phyloP scores from a whole-genome alignment of 2,113 vertebrate species.

The Apodemus speciosus region DNA sequence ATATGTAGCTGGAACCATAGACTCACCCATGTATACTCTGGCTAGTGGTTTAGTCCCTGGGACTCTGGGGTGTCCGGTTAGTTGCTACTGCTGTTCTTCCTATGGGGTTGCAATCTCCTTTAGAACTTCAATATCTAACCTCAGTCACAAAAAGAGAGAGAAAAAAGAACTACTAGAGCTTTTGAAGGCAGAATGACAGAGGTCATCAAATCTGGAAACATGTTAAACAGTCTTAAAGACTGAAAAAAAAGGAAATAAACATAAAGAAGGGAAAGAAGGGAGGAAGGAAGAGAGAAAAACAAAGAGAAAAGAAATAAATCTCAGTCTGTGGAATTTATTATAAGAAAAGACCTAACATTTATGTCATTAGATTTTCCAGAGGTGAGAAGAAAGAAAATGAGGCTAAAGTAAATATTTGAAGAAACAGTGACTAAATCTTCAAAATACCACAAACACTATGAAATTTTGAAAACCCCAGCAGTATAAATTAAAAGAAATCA shows the following conservation, averaged over 20 bases:
- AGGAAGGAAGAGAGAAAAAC: too few species aligned
- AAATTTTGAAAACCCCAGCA: background rate
- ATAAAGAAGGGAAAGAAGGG: background rate
- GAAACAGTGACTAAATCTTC: background rate
- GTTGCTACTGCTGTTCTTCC: too few species aligned
- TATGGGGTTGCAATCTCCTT: too few species aligned
- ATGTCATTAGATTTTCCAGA: background rate
- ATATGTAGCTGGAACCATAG: too few species aligned
- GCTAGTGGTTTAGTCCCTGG: too few species aligned
- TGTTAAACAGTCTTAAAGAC: background rate
- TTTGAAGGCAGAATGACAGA: background rate
- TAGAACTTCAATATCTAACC: background rate
- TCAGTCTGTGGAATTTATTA: background rate
- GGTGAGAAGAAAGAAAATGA: background rate
- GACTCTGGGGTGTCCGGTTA: too few species aligned
- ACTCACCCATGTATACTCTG: too few species aligned
- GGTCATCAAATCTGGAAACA: background rate
- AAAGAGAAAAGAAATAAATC: background rate
- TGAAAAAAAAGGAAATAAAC: background rate
- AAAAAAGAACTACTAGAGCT: background rate
- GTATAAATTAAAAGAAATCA: background rate
- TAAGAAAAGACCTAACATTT: background rate
- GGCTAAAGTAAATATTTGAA: background rate
- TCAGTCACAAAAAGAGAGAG: background rate
- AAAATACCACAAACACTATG: background rate